Conservation (phyloP, 2,113 vertebrate genomes). For the Malurus alboscapulatus region DNA sequence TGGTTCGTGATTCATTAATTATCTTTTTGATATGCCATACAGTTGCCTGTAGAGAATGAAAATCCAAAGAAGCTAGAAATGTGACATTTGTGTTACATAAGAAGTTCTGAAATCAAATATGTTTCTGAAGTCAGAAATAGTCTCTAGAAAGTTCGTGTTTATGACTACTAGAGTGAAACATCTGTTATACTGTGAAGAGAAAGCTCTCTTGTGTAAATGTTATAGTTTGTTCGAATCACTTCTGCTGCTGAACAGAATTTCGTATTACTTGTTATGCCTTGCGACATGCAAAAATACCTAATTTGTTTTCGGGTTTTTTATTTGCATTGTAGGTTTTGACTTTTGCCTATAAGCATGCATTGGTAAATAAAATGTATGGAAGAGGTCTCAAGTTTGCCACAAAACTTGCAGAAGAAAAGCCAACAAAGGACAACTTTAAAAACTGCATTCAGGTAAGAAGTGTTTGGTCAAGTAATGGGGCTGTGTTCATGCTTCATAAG, state of each 20-base stretch:
- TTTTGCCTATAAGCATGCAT: constrained; percentile 96
- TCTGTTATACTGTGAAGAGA: neutral
- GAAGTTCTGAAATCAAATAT: neutral
- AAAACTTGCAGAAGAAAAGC: constrained; percentile 95
- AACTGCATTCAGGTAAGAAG: constrained; percentile 92
- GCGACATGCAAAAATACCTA: neutral
- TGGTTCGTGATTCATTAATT: neutral
- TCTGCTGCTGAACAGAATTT: neutral
- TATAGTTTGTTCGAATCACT: neutral
- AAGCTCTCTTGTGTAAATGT: neutral
- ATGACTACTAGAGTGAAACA: neutral
- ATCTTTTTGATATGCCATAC: neutral
- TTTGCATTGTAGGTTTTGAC: constrained; percentile 82
- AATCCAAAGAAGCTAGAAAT: neutral
- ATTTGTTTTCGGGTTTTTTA: neutral
- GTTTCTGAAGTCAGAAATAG: neutral
- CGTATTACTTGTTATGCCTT: neutral
- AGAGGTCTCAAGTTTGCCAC: constrained; percentile 93
- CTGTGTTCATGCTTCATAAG: neutral
- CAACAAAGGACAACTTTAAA: constrained; percentile 94
- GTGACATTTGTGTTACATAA: neutral
- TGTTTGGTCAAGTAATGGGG: neutral
- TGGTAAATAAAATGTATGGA: constrained; percentile 94
- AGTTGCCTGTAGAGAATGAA: neutral
- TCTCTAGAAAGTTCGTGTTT: neutral